Percentiles rank a stretch among this genome's conserved stretches.
Conservation (phyloP, 2,113 vertebrate species). For the Festucalex cinctus region DNA sequence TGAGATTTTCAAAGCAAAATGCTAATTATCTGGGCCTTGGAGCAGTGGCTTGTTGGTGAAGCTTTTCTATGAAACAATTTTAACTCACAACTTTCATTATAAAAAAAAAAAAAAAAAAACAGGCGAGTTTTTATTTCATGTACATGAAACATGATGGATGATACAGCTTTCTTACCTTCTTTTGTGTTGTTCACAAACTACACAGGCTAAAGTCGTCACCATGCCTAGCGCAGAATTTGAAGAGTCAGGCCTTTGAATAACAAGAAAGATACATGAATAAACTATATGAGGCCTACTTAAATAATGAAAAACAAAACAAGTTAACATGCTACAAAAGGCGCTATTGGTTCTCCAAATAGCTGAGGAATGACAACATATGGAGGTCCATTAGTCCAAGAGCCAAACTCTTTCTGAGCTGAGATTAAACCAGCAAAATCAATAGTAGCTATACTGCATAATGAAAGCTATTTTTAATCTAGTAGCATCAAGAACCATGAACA, state of each 20-base stretch:
- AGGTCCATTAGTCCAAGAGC: neutral
- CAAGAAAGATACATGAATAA: neutral
- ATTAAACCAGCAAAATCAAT: neutral
- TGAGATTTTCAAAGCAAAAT: constrained; percentile 52
- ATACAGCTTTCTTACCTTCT: neutral
- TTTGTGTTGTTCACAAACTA: neutral
- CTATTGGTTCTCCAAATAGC: no score
- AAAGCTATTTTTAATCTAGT: no score
- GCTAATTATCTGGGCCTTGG: constrained; percentile 40
- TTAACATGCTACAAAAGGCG: neutral
- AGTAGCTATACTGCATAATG: neutral
- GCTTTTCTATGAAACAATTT: neutral
- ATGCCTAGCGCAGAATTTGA: neutral
- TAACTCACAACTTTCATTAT: neutral
- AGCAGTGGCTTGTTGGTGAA: constrained; percentile 9
- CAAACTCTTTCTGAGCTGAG: neutral
- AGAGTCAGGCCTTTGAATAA: neutral
- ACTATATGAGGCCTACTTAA: neutral
- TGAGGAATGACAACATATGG: neutral
- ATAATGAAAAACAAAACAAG: neutral
- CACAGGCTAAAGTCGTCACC: neutral
- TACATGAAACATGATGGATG: no score
- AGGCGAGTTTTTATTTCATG: no score
- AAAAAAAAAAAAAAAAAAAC: neutral
- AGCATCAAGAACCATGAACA: no score